Percentiles rank a stretch among this genome's conserved stretches.
Evolutionary conservation across 2,888 invertebrate species (phyloP).

Genomic region (Plebejus anna): DNA sequence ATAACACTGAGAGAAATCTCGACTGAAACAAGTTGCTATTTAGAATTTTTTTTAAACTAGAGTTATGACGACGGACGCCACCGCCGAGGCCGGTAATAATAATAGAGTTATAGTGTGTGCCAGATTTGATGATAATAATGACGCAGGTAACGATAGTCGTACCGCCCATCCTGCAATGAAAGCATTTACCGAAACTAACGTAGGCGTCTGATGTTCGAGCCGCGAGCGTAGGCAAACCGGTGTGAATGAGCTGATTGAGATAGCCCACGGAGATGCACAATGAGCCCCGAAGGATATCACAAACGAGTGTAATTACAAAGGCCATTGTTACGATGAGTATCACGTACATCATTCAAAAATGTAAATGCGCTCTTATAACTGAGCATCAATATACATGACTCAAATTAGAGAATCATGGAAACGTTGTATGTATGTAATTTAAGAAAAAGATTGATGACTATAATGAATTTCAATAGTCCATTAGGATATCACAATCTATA

Average conservation of each 20-base stretch:
- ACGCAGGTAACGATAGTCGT: constrained; percentile 10
- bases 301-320: constrained; percentile 23
- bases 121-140: background rate
- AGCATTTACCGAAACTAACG: constrained; percentile 35
- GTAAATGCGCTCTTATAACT: background rate
- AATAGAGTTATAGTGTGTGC: background rate
- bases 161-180: constrained; percentile 35
- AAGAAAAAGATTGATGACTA: background rate
- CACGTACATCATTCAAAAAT: background rate
- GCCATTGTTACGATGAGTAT: background rate
- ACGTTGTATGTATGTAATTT: background rate
- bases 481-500: background rate
- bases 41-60: no score
- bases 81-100: no score
- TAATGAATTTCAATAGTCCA: background rate
- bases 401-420: no score
- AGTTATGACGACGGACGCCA: no score
- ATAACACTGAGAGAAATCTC: background rate
- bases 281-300: constrained; percentile 30
- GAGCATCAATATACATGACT: no score
- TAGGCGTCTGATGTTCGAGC: constrained; percentile 45
- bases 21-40: no score
- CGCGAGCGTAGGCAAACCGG: constrained; percentile 60
- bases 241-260: constrained; percentile 41
- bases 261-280: constrained; percentile 36